Conservation (phyloP, 2,888 invertebrate genomes). For the Perizoma affinitatum region DNA sequence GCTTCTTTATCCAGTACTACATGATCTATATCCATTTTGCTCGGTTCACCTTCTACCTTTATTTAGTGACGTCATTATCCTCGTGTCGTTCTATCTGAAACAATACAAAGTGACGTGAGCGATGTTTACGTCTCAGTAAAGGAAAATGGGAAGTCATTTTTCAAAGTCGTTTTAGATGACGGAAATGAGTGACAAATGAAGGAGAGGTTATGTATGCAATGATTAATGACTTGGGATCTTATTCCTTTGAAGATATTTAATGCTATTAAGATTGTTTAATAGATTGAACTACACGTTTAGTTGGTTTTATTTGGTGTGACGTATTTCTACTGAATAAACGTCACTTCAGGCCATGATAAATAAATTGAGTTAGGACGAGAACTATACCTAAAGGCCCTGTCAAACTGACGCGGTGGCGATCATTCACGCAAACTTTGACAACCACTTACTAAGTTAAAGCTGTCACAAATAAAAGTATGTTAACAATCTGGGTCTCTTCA, state of each 20-base stretch:
- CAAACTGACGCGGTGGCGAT: no score
- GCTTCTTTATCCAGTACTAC: conserved; percentile 80
- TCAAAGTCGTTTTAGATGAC: conserved; percentile 66
- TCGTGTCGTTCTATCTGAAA: conserved; percentile 65
- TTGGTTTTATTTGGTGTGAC: background rate
- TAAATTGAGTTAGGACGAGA: no score
- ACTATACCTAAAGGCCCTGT: no score
- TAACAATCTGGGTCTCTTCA: no score
- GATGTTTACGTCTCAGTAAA: conserved; percentile 41
- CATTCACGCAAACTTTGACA: no score
- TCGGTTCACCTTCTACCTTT: conserved; percentile 58
- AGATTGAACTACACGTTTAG: background rate
- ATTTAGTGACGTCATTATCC: conserved; percentile 63
- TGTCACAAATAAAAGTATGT: no score
- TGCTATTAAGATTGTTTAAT: no score
- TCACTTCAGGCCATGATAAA: no score
- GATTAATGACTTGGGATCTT: conserved; percentile 63
- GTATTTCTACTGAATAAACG: no score
- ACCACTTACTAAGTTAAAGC: no score
- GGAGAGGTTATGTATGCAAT: conserved; percentile 58
- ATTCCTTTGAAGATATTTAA: no score
- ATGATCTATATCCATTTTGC: conserved; percentile 79
- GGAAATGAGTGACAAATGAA: conserved; percentile 73
- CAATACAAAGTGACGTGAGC: conserved; percentile 56
- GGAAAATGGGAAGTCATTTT: conserved; percentile 66